These are phyloP conservation scores for Apamea monoglypha DNA, from an alignment of 2,888 invertebrate genomes.

Conservation along the genomic window DNA sequence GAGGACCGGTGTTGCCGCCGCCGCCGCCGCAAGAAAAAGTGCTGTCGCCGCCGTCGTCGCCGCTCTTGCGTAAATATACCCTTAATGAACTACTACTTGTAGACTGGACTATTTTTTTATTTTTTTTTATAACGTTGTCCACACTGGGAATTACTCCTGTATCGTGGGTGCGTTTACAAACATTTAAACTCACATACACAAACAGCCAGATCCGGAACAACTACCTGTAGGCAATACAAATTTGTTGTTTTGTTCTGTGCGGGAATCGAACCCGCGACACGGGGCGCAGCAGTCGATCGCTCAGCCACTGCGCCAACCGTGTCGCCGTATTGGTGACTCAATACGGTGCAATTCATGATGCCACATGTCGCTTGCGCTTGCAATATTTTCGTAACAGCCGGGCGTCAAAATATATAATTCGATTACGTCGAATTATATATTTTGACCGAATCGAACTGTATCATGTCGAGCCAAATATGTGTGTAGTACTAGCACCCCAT, in stretches of 20 bases:
- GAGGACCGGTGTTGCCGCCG: slow-evolving; percentile 70
- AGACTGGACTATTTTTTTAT: neutral
- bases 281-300: too few relatives aligned
- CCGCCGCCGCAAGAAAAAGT: slow-evolving; percentile 44
- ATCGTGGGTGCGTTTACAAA: too few relatives aligned
- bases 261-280: too few relatives aligned
- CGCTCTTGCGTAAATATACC: slow-evolving; percentile 47
- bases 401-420: neutral
- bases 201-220: too few relatives aligned
- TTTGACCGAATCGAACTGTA: neutral
- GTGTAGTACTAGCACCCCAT: neutral
- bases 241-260: too few relatives aligned
- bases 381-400: too few relatives aligned
- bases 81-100: neutral
- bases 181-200: too few relatives aligned
- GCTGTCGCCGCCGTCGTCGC: slow-evolving; percentile 21
- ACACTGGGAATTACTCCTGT: too few relatives aligned
- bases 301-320: too few relatives aligned
- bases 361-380: neutral
- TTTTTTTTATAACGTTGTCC: too few relatives aligned
- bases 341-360: neutral
- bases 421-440: neutral
- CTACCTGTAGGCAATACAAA: too few relatives aligned
- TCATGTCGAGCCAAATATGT: neutral
- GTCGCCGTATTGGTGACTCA: neutral